phyloP scores from a whole-genome alignment of 1,140 invertebrate genomes.

The Aricia agestis region DNA sequence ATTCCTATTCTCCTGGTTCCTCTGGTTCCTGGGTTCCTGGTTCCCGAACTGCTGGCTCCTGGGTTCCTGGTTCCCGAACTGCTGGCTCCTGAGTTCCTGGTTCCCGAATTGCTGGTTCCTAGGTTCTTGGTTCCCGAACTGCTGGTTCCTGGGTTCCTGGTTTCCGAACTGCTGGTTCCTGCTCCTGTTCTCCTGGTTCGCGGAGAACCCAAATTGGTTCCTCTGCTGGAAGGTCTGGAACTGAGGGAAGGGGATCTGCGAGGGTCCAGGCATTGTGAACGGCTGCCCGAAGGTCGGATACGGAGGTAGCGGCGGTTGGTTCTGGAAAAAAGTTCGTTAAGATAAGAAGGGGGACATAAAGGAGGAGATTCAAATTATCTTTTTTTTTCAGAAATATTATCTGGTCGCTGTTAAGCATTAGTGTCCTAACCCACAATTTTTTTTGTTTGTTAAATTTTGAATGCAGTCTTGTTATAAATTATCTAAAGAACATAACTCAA shows the following conservation, averaged over 20 bases:
- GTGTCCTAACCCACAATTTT: too few relatives aligned
- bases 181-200: conserved; percentile 8
- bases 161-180: conserved; percentile 24
- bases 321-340: not conserved
- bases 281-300: conserved; percentile 32
- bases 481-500: too few relatives aligned
- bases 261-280: conserved; percentile 35
- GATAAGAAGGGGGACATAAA: too few relatives aligned
- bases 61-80: not conserved
- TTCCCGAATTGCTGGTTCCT: conserved; percentile 6
- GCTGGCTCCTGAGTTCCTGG: conserved; percentile 19
- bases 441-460: too few relatives aligned
- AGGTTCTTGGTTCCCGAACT: not conserved
- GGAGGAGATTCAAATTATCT: too few relatives aligned
- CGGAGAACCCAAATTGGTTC: conserved; percentile 24
- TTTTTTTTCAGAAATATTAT: too few relatives aligned
- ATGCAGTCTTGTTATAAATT: too few relatives aligned
- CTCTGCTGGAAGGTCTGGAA: conserved; percentile 26
- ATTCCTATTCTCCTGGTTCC: not conserved
- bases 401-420: too few relatives aligned
- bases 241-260: conserved; percentile 40
- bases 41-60: not conserved
- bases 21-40: not conserved
- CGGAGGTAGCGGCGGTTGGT: not conserved
- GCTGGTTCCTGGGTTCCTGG: not conserved